These are phyloP conservation scores for Cepaea nemoralis DNA, from an alignment of 1,140 invertebrate genomes.

Conservation along the genomic window DNA sequence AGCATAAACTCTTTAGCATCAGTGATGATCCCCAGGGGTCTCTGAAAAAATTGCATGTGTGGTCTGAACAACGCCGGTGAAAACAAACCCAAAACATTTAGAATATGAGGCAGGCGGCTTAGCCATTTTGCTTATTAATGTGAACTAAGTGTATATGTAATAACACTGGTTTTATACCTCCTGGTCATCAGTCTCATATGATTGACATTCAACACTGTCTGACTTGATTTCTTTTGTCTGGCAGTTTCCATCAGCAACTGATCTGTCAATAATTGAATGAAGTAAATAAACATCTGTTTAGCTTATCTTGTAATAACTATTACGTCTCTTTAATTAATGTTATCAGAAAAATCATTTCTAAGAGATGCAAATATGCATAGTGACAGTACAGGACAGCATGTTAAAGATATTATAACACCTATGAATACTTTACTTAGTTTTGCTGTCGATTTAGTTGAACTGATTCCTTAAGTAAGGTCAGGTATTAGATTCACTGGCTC, in stretches of 20 bases:
- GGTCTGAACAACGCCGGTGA: too few relatives aligned
- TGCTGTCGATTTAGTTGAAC: too few relatives aligned
- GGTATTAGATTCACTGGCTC: too few relatives aligned
- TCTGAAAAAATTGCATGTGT: too few relatives aligned
- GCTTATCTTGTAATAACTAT: conserved; percentile 9
- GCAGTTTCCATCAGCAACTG: conserved; percentile 1
- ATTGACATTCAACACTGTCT: conserved; percentile 16
- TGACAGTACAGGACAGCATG: not conserved
- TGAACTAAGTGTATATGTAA: not conserved
- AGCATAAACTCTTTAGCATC: too few relatives aligned
- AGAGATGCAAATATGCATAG: not conserved
- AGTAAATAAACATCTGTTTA: not conserved
- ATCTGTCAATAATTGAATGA: not conserved
- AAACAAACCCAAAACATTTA: too few relatives aligned
- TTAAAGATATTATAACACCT: too few relatives aligned
- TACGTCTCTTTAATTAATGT: not conserved
- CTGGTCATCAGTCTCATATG: conserved; percentile 27
- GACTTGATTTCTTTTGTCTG: conserved; percentile 32
- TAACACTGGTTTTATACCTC: conserved; percentile 2
- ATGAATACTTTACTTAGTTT: too few relatives aligned
- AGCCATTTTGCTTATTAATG: too few relatives aligned
- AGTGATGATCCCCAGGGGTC: too few relatives aligned
- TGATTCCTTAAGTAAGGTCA: too few relatives aligned
- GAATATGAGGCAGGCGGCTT: too few relatives aligned
- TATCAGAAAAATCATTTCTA: not conserved